A percentile compares a stretch with the other conserved stretches of the same genome.
Evolutionary conservation across 2,797 vertebrate species (phyloP).

Genomic region (Hapalemur alaotrensis): DNA sequence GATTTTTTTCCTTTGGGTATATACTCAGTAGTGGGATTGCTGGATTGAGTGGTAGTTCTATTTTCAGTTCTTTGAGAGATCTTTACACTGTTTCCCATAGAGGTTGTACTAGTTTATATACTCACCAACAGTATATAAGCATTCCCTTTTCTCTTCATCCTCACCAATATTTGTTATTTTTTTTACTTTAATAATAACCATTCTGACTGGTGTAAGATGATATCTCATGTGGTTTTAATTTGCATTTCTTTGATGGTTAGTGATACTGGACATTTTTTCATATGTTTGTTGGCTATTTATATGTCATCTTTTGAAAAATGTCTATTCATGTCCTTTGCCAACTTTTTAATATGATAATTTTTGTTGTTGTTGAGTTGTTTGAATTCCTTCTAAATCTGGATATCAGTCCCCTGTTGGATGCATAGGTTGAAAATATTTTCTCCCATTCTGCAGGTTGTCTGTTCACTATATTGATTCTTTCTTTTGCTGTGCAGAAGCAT

Average conservation of each 20-base stretch:
- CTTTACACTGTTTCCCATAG: not conserved
- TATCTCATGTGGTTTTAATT: not conserved
- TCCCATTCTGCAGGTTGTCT: not conserved
- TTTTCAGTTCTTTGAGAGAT: not conserved
- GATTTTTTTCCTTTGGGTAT: too few species aligned
- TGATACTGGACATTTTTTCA: not conserved
- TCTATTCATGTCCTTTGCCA: not conserved
- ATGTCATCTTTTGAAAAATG: not conserved
- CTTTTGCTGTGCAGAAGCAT: not conserved
- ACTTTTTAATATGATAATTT: not conserved
- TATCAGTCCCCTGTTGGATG: not conserved
- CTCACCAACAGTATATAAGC: not conserved
- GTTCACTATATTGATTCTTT: not conserved
- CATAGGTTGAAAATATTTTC: not conserved
- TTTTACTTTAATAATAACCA: not conserved
- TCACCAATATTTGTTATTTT: not conserved
- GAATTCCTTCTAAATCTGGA: not conserved
- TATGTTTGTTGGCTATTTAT: not conserved
- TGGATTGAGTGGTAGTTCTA: not conserved
- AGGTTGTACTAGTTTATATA: not conserved
- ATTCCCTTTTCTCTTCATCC: not conserved
- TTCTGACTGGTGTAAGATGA: not conserved
- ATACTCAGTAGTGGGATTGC: not conserved
- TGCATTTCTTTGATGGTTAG: not conserved
- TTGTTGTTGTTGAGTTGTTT: not conserved